A percentile compares a stretch with the other conserved stretches of the same genome.
phyloP scores from a whole-genome alignment of 2,888 invertebrate genomes.

The Chloromyia formosa region DNA sequence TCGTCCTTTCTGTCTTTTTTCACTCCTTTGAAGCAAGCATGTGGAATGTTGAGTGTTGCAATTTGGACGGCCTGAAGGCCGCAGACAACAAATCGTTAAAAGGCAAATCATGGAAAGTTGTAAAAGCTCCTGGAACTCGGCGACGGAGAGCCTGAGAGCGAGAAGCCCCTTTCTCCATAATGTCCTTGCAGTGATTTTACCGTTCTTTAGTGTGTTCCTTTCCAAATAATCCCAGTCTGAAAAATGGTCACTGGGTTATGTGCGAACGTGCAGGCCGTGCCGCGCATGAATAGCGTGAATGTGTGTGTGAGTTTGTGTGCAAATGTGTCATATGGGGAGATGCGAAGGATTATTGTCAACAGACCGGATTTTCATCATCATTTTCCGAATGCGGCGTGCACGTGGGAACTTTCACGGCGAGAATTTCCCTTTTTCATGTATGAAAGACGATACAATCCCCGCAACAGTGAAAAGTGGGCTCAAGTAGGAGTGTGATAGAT shows the following conservation, averaged over 20 bases:
- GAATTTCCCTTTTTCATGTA: no score
- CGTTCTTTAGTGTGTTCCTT: neutral
- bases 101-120: constrained; percentile 28
- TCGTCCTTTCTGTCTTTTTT: neutral
- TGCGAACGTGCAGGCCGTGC: neutral
- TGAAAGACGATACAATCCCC: no score
- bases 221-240: constrained; percentile 10
- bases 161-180: constrained; percentile 13
- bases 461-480: no score
- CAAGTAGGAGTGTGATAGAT: no score
- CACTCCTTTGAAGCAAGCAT: no score
- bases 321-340: no score
- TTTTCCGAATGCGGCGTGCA: no score
- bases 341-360: no score
- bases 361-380: no score
- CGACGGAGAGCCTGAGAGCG: neutral
- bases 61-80: neutral
- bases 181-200: constrained; percentile 19
- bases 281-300: neutral
- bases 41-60: no score
- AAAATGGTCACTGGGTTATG: neutral
- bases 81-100: constrained; percentile 25
- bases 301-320: neutral
- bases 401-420: no score
- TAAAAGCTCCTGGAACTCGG: constrained; percentile 13